Evolutionary conservation across 1,140 invertebrate genomes (phyloP).

Genomic region (Meloidogyne floridensis): DNA sequence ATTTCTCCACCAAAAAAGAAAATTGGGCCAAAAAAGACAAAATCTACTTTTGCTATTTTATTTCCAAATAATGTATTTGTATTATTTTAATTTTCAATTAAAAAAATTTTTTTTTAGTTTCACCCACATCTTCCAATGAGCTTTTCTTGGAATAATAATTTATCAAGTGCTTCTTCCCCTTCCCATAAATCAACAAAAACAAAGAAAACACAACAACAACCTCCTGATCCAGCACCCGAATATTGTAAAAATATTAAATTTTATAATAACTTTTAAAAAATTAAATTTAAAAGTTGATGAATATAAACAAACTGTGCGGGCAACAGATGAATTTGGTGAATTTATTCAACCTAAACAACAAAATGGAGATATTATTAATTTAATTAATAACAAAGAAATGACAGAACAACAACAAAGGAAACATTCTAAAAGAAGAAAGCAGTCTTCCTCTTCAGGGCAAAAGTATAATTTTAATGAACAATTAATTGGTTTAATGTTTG

Average conservation of each 20-base stretch:
- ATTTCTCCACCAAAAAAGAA: slow-evolving; percentile 26
- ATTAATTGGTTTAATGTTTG: too few relatives aligned
- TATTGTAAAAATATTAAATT: slow-evolving; percentile 17
- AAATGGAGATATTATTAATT: not conserved
- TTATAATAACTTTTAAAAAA: not conserved
- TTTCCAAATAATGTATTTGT: slow-evolving; percentile 6
- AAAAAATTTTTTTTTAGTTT: slow-evolving; percentile 8
- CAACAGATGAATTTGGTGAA: slow-evolving; percentile 6
- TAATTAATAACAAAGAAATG: not conserved
- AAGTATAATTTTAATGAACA: not conserved
- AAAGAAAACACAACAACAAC: not conserved
- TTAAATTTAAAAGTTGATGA: not conserved
- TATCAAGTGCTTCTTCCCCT: not conserved
- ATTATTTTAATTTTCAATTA: not conserved
- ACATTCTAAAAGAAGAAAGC: slow-evolving; percentile 20
- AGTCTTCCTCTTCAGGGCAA: not conserved
- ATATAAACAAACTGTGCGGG: not conserved
- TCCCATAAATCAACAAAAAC: not conserved
- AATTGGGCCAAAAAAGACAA: slow-evolving; percentile 22
- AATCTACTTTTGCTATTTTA: slow-evolving; percentile 24
- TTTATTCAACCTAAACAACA: not conserved
- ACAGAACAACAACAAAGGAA: not conserved
- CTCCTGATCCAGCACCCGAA: not conserved
- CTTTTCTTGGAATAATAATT: slow-evolving; percentile 26
- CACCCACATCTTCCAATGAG: slow-evolving; percentile 20